Evolutionary conservation across 2,888 invertebrate species (phyloP), one percentile per base, ranked within the genome.

Genomic region (Papilio protenor): DNA sequence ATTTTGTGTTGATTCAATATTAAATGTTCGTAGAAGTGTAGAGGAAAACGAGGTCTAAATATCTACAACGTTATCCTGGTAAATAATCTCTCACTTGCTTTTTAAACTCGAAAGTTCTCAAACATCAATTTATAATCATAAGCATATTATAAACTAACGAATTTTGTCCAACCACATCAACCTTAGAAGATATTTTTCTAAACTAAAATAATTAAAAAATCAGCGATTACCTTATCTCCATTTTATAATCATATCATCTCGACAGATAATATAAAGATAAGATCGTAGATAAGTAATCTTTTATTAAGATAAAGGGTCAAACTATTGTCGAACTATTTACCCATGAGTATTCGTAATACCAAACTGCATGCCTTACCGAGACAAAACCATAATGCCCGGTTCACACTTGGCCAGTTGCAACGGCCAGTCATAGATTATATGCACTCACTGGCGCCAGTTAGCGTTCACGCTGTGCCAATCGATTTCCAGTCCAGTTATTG

Each of bases 1-100:
- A 27, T 64, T 66, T 40, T 40, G n/a, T 18, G 40, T 66, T 40
- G 40, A 66, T 40, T 66, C n/a, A 66, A 18, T 33, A 66, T 66
- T 66, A 66, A 66, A 33, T 66, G 40, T 66, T 40, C 66, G 66
- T 40, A 40, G 66, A 66, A 66, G 11, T 66, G 11, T 66, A 40
- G 66, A 66, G 66, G 66, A 40, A 66, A 66, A 66, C n/a, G 40
- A 33, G n/a, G 8, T 64, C 33, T 33, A 18, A 59, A 14, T 61
- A 3, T n/a, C 21, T 12, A 40, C 40, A 40, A 33, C 5, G 5
- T 40, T 33, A 33, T 33, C 33, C 33, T 33, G 33, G 33, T 57
- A 21, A 57, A 21, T 21, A 21, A 57, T 10, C 55, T 55, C 55
- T 55, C 55, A 55, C 5, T n/a, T n/a, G 55, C 16, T 52, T 52